phyloP scores from a whole-genome alignment of 2,888 invertebrate species.

The Flabesymbios commensalis region DNA sequence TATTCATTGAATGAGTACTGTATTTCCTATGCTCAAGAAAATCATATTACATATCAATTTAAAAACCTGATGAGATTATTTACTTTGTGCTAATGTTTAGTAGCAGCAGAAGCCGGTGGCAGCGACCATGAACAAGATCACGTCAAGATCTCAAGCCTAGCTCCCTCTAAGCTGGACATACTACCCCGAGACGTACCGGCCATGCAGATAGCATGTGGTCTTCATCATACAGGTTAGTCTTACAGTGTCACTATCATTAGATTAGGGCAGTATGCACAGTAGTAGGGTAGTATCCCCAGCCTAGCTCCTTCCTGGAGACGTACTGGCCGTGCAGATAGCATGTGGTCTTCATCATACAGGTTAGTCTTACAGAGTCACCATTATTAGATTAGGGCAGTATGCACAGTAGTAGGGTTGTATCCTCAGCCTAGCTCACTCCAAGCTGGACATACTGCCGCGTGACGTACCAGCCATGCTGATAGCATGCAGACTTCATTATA shows the following conservation, averaged over 20 bases:
- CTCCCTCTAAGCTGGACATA: constrained; percentile 74
- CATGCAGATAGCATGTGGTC: constrained; percentile 80
- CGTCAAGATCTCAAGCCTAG: constrained; percentile 73
- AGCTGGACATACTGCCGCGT: too few species aligned
- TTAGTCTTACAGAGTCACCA: too few species aligned
- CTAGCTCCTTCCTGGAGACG: constrained; percentile 71
- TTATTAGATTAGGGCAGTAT: too few species aligned
- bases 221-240: constrained; percentile 79
- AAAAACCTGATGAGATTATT: too few species aligned
- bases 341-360: constrained; percentile 89
- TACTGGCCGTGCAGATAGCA: constrained; percentile 76
- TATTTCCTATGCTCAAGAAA: too few species aligned
- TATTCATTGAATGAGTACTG: too few species aligned
- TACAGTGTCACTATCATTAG: too few species aligned
- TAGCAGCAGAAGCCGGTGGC: not conserved
- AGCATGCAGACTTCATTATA: constrained; percentile 89
- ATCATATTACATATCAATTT: too few species aligned
- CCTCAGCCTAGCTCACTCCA: constrained; percentile 79
- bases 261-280: too few species aligned
- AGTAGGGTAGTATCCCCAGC: constrained; percentile 72
- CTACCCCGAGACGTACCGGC: constrained; percentile 66
- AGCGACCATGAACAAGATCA: constrained; percentile 61
- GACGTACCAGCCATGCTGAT: constrained; percentile 73
- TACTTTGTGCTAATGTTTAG: too few species aligned
- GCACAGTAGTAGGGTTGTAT: constrained; percentile 68